A percentile compares a stretch with the other conserved stretches of the same genome.
Evolutionary conservation across 2,113 vertebrate species (phyloP).

Genomic region (Scatophagus argus): DNA sequence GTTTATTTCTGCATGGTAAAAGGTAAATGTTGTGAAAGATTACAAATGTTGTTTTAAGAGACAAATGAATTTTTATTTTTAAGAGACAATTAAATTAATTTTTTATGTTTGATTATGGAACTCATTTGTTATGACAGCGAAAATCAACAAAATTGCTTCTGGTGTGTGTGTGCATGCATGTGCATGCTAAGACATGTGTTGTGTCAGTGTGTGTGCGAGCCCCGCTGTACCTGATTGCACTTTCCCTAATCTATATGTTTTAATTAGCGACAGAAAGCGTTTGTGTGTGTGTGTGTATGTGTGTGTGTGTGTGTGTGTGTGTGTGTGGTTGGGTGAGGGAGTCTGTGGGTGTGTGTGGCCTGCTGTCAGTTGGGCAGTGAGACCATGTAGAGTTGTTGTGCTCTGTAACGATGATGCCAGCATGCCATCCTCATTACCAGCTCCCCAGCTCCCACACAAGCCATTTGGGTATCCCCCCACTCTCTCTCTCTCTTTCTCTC

Average conservation of each 20-base stretch:
- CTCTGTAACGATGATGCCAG: conserved; percentile 72
- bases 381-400: conserved; percentile 68
- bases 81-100: background rate
- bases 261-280: conserved; percentile 62
- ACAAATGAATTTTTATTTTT: conserved; percentile 8
- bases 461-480: conserved; percentile 69
- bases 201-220: background rate
- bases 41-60: conserved; percentile 6
- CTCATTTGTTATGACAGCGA: conserved; percentile 11
- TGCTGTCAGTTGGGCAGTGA: conserved; percentile 64
- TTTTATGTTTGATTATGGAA: conserved; percentile 9
- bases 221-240: conserved; percentile 40
- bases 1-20: background rate
- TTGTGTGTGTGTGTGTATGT: conserved; percentile 21
- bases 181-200: background rate
- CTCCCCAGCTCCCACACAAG: conserved; percentile 72
- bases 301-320: conserved; percentile 16
- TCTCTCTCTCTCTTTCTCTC: background rate
- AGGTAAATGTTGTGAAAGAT: background rate
- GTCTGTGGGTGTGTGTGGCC: conserved; percentile 15
- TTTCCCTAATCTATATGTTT: conserved; percentile 68
- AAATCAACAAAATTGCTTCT: conserved; percentile 20
- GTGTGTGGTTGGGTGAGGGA: conserved; percentile 15
- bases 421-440: conserved; percentile 75
- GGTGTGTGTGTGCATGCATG: too few species aligned